Evolutionary conservation across 2,888 invertebrate species (phyloP).

Genomic region (Merodon equestris): DNA sequence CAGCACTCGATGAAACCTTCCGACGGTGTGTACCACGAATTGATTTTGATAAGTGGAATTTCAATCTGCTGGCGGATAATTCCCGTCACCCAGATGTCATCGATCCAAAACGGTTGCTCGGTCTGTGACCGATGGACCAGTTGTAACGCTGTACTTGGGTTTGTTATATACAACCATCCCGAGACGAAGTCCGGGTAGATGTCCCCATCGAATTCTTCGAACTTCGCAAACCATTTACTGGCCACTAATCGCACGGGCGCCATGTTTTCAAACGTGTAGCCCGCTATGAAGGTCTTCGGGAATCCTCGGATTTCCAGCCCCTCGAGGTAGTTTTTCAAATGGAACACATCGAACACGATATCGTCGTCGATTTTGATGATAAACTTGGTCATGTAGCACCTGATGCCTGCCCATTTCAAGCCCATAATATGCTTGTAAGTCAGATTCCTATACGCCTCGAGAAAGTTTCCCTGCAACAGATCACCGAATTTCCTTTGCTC

Average conservation of each 20-base stretch:
- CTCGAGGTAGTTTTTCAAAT: conserved; percentile 79
- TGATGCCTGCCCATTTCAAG: conserved; percentile 84
- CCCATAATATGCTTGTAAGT: conserved; percentile 92
- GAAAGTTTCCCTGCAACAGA: conserved; percentile 87
- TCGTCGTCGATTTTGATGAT: conserved; percentile 92
- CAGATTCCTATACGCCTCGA: conserved; percentile 88
- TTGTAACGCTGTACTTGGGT: conserved; percentile 81
- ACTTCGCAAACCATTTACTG: conserved; percentile 90
- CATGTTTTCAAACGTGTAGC: conserved; percentile 84
- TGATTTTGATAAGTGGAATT: conserved; percentile 82
- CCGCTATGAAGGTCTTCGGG: conserved; percentile 80
- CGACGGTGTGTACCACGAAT: conserved; percentile 84
- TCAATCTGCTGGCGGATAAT: conserved; percentile 82
- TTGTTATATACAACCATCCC: conserved; percentile 91
- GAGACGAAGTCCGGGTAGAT: conserved; percentile 88
- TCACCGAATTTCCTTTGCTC: conserved; percentile 85
- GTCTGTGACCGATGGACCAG: conserved; percentile 81
- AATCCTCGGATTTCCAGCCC: conserved; percentile 75
- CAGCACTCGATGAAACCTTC: conserved; percentile 88
- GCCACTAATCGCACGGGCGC: conserved; percentile 83
- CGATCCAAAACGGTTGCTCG: conserved; percentile 93
- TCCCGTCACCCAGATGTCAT: conserved; percentile 93
- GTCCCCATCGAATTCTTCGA: conserved; percentile 82
- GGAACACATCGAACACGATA: conserved; percentile 85
- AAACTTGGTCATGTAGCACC: conserved; percentile 82